A percentile compares a stretch with the other conserved stretches of the same genome.
Evolutionary conservation across 2,797 vertebrate genomes (phyloP).

Genomic region (Carduelis carduelis): DNA sequence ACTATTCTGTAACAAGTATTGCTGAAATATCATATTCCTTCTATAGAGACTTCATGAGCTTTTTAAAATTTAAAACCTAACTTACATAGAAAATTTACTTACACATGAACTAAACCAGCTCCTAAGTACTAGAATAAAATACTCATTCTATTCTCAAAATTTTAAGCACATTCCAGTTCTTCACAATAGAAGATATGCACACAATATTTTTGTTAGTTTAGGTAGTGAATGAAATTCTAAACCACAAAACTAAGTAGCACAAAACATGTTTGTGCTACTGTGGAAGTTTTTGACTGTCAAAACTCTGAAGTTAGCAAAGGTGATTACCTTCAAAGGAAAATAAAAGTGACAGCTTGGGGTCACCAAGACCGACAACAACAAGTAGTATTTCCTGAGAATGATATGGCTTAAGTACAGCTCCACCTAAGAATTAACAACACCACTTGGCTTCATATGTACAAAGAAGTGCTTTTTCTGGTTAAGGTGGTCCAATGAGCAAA

Average conservation of each 20-base stretch:
- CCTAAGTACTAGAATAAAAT: not conserved
- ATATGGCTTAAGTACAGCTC: not conserved
- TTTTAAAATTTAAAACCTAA: not conserved
- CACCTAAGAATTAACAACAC: not conserved
- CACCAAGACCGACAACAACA: not conserved
- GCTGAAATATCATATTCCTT: not conserved
- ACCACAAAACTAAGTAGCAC: not conserved
- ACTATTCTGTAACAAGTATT: not conserved
- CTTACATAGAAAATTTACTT: not conserved
- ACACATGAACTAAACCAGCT: not conserved
- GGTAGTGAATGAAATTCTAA: not conserved
- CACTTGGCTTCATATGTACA: not conserved
- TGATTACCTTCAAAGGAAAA: not conserved
- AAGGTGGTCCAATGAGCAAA: not conserved
- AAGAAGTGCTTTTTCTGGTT: not conserved
- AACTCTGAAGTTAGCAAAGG: not conserved
- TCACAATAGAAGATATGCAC: rapidly evolving
- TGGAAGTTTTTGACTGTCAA: not conserved
- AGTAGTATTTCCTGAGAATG: not conserved
- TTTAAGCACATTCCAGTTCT: not conserved
- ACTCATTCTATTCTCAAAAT: not conserved
- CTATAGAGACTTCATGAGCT: not conserved
- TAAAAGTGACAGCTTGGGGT: not conserved
- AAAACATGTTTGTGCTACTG: not conserved
- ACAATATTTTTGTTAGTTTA: not conserved